Conservation (phyloP, 2,888 invertebrate genomes). For the Drosophila cognata region DNA sequence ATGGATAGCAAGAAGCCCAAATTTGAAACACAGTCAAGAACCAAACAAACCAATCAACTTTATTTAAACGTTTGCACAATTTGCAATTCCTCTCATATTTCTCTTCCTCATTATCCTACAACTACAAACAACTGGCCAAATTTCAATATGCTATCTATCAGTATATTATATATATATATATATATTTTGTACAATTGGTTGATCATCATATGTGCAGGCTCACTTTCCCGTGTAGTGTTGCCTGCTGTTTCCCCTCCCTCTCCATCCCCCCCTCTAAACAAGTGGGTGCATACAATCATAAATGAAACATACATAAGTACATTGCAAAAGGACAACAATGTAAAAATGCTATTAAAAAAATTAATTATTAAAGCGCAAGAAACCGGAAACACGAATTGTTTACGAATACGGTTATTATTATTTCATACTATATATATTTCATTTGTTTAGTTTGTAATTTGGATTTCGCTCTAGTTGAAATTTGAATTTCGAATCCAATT, state of each 20-base stretch:
- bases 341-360: conserved; percentile 65
- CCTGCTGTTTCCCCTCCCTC: neutral
- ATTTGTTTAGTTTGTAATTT: conserved; percentile 33
- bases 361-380: conserved; percentile 54
- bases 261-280: too few species aligned
- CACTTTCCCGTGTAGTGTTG: conserved; percentile 14
- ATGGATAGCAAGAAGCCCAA: conserved; percentile 19
- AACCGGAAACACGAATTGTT: conserved; percentile 19
- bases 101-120: conserved; percentile 5
- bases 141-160: conserved; percentile 35
- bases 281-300: conserved; percentile 10
- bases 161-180: conserved; percentile 26
- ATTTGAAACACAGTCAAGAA: conserved; percentile 7
- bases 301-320: conserved; percentile 11
- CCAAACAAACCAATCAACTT: neutral
- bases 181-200: conserved; percentile 35
- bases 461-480: conserved; percentile 46
- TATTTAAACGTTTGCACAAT: conserved; percentile 16
- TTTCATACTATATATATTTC: conserved; percentile 8
- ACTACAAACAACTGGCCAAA: conserved; percentile 41
- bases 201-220: conserved; percentile 18
- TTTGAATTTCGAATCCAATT: conserved; percentile 29
- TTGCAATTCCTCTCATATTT: conserved; percentile 9
- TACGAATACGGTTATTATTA: conserved; percentile 5
- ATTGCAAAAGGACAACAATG: conserved; percentile 36